Percentiles rank a stretch among this genome's conserved stretches.
Evolutionary conservation across 2,797 vertebrate genomes (phyloP).

Genomic region (Monodelphis domestica): DNA sequence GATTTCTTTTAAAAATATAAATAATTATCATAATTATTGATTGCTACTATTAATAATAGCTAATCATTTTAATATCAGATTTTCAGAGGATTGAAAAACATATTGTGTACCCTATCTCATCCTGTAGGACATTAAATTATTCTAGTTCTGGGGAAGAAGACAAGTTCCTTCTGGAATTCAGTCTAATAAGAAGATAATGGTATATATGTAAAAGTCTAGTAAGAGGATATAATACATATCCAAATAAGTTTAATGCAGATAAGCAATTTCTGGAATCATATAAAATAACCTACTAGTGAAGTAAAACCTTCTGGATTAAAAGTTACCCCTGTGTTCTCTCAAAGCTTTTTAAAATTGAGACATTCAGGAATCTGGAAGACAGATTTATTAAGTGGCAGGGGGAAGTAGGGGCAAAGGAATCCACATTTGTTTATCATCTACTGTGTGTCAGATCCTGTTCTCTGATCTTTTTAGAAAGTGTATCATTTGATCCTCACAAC

Average conservation of each 20-base stretch:
- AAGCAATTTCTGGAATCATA: neutral
- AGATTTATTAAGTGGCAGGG: neutral
- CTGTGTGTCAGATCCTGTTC: neutral
- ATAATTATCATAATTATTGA: no score
- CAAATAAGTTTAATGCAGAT: neutral
- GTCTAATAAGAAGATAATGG: neutral
- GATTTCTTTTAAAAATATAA: no score
- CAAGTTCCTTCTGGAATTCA: no score
- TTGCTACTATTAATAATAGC: no score
- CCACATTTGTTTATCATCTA: neutral
- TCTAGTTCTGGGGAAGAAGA: no score
- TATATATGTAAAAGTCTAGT: neutral
- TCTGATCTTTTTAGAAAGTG: neutral
- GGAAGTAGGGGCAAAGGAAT: neutral
- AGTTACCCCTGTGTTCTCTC: neutral
- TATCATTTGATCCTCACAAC: neutral
- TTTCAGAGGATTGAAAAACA: no score
- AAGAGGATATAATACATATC: no score
- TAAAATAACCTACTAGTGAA: neutral
- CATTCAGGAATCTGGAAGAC: slow-evolving; percentile 4
- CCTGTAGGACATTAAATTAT: no score
- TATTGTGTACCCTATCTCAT: no score
- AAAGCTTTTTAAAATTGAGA: neutral
- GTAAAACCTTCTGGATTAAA: neutral
- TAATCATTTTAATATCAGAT: no score